phyloP scores from a whole-genome alignment of 2,113 vertebrate genomes.

The Cacatua alba region DNA sequence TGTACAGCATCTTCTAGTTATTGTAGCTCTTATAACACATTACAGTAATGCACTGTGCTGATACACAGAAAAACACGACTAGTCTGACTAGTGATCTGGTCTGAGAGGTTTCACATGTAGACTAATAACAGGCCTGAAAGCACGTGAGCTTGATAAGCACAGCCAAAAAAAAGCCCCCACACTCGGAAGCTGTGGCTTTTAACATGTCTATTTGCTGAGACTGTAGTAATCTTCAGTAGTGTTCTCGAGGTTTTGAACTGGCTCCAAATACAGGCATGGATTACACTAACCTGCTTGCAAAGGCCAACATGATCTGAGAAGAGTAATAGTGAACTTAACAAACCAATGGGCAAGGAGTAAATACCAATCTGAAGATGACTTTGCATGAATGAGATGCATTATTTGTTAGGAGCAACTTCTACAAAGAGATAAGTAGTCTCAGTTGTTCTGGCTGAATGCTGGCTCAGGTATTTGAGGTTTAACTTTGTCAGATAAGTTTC shows the following conservation, averaged over 20 bases:
- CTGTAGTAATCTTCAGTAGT: too few species aligned
- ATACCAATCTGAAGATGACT: neutral
- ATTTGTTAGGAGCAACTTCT: neutral
- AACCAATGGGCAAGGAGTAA: neutral
- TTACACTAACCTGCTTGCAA: neutral
- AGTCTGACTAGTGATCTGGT: neutral
- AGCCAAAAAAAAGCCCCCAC: neutral
- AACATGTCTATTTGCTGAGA: neutral
- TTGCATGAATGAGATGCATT: accelerated
- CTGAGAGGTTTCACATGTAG: neutral
- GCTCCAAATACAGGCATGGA: accelerated
- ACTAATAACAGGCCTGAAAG: neutral
- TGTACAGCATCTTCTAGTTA: neutral
- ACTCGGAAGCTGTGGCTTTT: neutral
- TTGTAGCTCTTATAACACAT: accelerated
- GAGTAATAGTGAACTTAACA: neutral
- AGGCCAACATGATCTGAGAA: neutral
- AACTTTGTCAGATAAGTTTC: neutral
- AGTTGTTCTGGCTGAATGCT: neutral
- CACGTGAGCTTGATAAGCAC: accelerated
- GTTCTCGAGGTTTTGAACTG: neutral
- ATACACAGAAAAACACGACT: neutral
- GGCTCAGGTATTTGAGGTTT: neutral
- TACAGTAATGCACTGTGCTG: neutral
- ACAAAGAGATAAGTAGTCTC: accelerated